These are phyloP conservation scores for Pogonophryne albipinna DNA, from an alignment of 2,797 vertebrate genomes.

Conservation along the genomic window DNA sequence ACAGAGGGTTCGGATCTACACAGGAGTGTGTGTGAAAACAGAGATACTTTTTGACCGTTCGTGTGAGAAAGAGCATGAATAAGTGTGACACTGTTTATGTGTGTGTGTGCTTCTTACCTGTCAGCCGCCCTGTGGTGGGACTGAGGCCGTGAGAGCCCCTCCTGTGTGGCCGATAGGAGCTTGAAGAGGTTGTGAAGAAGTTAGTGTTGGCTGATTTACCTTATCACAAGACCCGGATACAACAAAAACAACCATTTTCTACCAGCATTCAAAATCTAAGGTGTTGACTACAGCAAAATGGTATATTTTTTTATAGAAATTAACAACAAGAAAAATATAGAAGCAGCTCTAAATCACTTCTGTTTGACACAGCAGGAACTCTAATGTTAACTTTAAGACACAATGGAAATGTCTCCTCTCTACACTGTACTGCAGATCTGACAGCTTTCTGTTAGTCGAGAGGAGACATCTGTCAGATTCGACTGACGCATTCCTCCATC, in stretches of 20 bases:
- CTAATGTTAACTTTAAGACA: not conserved
- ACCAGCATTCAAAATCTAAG: not conserved
- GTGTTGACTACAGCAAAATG: not conserved
- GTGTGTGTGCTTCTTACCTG: slow-evolving; percentile 29
- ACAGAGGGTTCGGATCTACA: slow-evolving; percentile 21
- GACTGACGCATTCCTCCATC: slow-evolving; percentile 30
- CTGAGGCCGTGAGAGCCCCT: slow-evolving; percentile 43
- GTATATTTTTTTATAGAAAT: not conserved
- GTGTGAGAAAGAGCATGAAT: slow-evolving; percentile 36
- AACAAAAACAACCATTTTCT: not conserved
- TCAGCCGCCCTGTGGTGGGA: slow-evolving; percentile 42
- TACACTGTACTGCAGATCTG: not conserved
- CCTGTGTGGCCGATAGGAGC: slow-evolving; percentile 53
- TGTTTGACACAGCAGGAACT: not conserved
- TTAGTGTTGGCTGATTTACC: slow-evolving; percentile 48
- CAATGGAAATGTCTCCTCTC: not conserved
- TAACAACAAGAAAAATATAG: not conserved
- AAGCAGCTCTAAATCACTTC: no score
- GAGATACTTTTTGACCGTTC: slow-evolving; percentile 27
- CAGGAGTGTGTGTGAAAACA: slow-evolving; percentile 43
- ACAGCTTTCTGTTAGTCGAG: slow-evolving; percentile 42
- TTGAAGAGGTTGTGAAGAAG: no score
- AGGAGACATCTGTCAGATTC: slow-evolving; percentile 56
- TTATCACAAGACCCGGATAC: slow-evolving; percentile 56
- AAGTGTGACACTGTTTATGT: slow-evolving; percentile 23